Evolutionary conservation across 2,888 invertebrate genomes (phyloP).

Genomic region (Lingula anatina): DNA sequence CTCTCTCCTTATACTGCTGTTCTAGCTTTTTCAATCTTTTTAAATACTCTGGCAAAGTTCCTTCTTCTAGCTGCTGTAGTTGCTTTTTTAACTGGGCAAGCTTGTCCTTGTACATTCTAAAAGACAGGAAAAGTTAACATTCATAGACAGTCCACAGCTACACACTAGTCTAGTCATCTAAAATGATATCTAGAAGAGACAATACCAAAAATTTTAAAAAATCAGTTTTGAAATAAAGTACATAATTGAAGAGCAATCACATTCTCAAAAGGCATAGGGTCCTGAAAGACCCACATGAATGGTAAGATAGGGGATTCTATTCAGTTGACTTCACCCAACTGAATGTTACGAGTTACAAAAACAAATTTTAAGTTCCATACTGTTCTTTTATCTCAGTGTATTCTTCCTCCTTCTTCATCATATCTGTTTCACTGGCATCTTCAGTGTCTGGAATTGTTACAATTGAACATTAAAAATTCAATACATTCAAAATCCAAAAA

Average conservation of each 20-base stretch:
- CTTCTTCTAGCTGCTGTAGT: constrained; percentile 79
- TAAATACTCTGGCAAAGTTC: constrained; percentile 79
- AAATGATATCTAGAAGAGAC: not conserved
- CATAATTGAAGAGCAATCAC: no score
- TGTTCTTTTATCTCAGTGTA: constrained; percentile 83
- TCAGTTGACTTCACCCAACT: no score
- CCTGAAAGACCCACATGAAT: no score
- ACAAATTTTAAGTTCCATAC: constrained; percentile 56
- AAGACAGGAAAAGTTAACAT: constrained; percentile 16
- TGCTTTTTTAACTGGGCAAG: constrained; percentile 82
- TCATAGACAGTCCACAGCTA: no score
- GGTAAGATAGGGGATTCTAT: no score
- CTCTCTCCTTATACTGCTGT: constrained; percentile 73
- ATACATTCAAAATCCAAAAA: no score
- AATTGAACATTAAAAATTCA: no score
- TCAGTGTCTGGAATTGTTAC: constrained; percentile 75
- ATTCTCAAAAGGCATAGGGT: no score
- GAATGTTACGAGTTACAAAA: not conserved
- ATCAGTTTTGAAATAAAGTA: no score
- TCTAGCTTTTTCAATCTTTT: constrained; percentile 77
- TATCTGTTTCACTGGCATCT: constrained; percentile 94
- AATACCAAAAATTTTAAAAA: no score
- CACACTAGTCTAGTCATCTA: not conserved
- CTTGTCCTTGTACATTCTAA: constrained; percentile 76
- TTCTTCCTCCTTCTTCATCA: constrained; percentile 66